Conservation (phyloP, 2,113 vertebrate species). For the Polyodon spathula region DNA sequence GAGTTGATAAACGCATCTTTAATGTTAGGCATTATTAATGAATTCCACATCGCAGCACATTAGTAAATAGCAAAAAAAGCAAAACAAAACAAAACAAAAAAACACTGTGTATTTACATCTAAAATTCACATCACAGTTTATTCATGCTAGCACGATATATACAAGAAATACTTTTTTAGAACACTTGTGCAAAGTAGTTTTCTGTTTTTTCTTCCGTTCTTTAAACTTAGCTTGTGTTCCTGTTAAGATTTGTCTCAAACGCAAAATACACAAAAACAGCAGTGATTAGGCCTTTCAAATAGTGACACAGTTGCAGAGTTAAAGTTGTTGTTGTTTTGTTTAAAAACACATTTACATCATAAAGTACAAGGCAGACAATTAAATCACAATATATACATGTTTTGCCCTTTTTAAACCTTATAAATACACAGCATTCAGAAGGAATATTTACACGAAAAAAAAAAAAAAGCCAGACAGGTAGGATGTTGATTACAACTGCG, state of each 20-base stretch:
- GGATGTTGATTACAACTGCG: conserved; percentile 48
- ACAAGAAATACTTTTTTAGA: conserved; percentile 87
- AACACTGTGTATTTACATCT: conserved; percentile 79
- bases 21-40: conserved; percentile 83
- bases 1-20: conserved; percentile 64
- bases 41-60: conserved; percentile 93
- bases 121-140: conserved; percentile 89
- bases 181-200: conserved; percentile 84
- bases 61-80: too few species aligned
- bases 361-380: conserved; percentile 78
- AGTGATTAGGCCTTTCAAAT: conserved; percentile 36
- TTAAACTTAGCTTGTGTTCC: conserved; percentile 51
- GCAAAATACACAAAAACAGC: conserved; percentile 46
- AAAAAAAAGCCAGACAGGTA: conserved; percentile 71
- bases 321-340: conserved; percentile 23
- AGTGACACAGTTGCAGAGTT: conserved; percentile 16
- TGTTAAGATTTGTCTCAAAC: conserved; percentile 56
- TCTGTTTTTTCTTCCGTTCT: too few species aligned
- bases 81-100: conserved; percentile 37
- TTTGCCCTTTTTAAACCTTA: conserved; percentile 89
- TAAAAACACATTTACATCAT: conserved; percentile 77
- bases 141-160: conserved; percentile 98
- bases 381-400: conserved; percentile 85
- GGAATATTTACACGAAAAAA: conserved; percentile 89
- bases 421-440: conserved; percentile 94